These are phyloP conservation scores for Osmerus mordax DNA, from an alignment of 2,113 vertebrate species.

Conservation along the genomic window DNA sequence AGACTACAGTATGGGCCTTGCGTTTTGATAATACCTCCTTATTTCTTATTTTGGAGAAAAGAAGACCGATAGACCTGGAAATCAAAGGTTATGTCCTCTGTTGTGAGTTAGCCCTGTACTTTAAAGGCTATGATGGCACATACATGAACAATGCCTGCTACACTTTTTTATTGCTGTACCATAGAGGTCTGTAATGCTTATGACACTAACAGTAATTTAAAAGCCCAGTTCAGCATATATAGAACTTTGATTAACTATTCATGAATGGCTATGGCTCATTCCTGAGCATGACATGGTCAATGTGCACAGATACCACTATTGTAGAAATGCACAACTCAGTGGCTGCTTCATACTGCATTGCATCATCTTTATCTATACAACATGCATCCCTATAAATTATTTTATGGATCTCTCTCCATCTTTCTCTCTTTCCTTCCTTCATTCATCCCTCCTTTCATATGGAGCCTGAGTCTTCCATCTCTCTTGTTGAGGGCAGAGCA, in stretches of 20 bases:
- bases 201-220: slow-evolving; percentile 17
- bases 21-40: too few relatives aligned
- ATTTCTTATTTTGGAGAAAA: too few relatives aligned
- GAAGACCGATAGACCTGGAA: too few relatives aligned
- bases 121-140: background rate
- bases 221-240: slow-evolving; percentile 16
- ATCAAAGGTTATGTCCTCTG: too few relatives aligned
- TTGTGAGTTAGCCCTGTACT: background rate
- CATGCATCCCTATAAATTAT: too few relatives aligned
- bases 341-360: background rate
- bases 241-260: slow-evolving; percentile 23
- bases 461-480: background rate
- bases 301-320: slow-evolving; percentile 11
- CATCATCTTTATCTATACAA: too few relatives aligned
- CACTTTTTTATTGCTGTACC: background rate
- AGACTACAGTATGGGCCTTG: too few relatives aligned
- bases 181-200: slow-evolving; percentile 4
- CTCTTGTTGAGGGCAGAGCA: background rate
- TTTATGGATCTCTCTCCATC: background rate
- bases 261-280: slow-evolving; percentile 25
- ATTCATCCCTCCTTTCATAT: background rate
- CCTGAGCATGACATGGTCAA: slow-evolving; percentile 29
- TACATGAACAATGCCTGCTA: background rate
- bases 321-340: background rate
- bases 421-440: background rate